Conservation (phyloP, 2,113 vertebrate species). For the Thamnophis sirtalis region DNA sequence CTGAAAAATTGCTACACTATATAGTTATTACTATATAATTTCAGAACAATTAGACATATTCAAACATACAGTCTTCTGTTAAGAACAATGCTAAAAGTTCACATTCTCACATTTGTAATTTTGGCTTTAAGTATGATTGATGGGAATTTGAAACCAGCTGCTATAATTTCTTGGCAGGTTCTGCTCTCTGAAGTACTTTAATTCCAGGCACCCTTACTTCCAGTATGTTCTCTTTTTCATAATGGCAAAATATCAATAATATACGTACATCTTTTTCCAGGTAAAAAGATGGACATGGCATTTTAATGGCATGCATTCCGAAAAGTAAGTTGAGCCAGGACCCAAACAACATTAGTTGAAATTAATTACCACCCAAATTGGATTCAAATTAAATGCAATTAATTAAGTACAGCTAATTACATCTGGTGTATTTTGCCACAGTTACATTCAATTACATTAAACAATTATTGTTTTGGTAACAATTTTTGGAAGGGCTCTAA, state of each 20-base stretch:
- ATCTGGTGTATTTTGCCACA: background rate
- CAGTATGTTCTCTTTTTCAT: background rate
- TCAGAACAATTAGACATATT: background rate
- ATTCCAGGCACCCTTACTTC: background rate
- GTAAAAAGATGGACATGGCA: background rate
- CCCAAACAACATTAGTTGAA: background rate
- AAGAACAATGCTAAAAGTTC: background rate
- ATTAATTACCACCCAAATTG: background rate
- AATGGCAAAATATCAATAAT: background rate
- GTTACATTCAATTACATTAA: background rate
- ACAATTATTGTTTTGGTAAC: background rate
- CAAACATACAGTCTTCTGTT: background rate
- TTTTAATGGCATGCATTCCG: background rate
- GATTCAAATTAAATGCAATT: background rate
- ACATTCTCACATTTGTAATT: background rate
- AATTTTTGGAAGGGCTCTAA: background rate
- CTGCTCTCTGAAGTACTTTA: background rate
- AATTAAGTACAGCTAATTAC: background rate
- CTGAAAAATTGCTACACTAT: background rate
- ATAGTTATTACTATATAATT: background rate
- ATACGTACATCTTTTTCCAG: background rate
- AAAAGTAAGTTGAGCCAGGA: background rate
- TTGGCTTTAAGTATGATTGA: background rate
- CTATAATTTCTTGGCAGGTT: background rate
- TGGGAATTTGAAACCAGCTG: background rate